Evolutionary conservation across 2,888 invertebrate species (phyloP).

Genomic region (Nomada goodeniana): DNA sequence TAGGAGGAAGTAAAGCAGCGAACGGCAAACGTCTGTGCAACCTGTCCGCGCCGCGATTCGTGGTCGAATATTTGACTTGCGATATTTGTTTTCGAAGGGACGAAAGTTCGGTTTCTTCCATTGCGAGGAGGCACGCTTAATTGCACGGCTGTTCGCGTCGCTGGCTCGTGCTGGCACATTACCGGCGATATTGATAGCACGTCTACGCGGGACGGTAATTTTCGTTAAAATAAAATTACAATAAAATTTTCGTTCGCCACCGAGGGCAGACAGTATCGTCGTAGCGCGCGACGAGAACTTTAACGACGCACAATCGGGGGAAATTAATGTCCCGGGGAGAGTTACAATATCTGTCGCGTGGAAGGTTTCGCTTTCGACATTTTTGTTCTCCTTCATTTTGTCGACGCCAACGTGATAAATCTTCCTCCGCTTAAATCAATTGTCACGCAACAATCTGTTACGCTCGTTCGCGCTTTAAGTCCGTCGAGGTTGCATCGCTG

Average conservation of each 20-base stretch:
- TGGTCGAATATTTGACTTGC: slow-evolving; percentile 12
- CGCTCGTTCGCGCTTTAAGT: not conserved
- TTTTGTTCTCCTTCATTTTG: not conserved
- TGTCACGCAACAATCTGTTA: slow-evolving; percentile 28
- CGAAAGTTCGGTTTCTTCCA: slow-evolving; percentile 18
- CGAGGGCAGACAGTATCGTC: slow-evolving; percentile 44
- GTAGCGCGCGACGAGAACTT: slow-evolving; percentile 39
- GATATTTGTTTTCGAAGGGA: slow-evolving; percentile 27
- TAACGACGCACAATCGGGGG: slow-evolving; percentile 50
- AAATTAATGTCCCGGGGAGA: slow-evolving; percentile 61
- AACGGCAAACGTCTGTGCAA: not conserved
- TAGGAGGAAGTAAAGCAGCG: not conserved
- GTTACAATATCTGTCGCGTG: slow-evolving; percentile 37
- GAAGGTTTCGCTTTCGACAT: slow-evolving; percentile 21
- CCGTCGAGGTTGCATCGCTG: not conserved
- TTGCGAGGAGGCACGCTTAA: slow-evolving; percentile 53
- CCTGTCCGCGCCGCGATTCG: not conserved
- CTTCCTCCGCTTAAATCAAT: slow-evolving; percentile 27
- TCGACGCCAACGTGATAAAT: slow-evolving; percentile 41
- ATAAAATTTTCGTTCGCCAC: slow-evolving; percentile 60
- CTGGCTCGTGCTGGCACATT: slow-evolving; percentile 59
- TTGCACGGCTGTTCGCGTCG: slow-evolving; percentile 67
- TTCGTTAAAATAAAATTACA: slow-evolving; percentile 72
- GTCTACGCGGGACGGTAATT: slow-evolving; percentile 61
- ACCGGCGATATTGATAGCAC: slow-evolving; percentile 66